Percentiles rank a stretch among this genome's conserved stretches.
Evolutionary conservation across 2,113 vertebrate species (phyloP).

Genomic region (Rattus norvegicus): DNA sequence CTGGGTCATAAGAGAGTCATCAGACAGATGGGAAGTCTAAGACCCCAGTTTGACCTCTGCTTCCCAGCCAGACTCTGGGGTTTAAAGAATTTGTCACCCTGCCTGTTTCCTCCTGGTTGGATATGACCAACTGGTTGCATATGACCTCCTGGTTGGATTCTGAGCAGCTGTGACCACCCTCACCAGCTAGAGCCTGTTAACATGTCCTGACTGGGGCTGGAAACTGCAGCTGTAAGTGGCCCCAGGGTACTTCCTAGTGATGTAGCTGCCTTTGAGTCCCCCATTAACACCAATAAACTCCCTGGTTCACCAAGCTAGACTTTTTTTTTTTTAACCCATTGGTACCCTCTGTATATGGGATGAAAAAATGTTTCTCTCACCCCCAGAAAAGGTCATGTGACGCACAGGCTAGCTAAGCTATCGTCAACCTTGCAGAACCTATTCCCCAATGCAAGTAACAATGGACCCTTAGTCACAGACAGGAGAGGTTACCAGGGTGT

Average conservation of each 20-base stretch:
- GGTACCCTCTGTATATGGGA: background rate
- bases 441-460: background rate
- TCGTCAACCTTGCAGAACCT: background rate
- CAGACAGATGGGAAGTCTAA: background rate
- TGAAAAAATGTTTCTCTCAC: background rate
- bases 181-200: background rate
- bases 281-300: background rate
- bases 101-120: background rate
- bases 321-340: background rate
- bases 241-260: background rate
- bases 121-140: background rate
- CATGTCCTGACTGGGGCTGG: background rate
- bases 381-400: background rate
- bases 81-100: background rate
- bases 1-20: background rate
- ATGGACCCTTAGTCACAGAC: background rate
- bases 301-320: background rate
- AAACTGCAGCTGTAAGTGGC: background rate
- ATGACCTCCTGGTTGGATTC: background rate
- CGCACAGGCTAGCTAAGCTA: background rate
- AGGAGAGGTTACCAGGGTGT: background rate
- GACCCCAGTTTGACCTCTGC: background rate
- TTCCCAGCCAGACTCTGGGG: background rate
- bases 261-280: background rate
- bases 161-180: background rate